Base-by-base conservation (phyloP, 2,888 invertebrate species). In the Euproctis similis region DNA sequence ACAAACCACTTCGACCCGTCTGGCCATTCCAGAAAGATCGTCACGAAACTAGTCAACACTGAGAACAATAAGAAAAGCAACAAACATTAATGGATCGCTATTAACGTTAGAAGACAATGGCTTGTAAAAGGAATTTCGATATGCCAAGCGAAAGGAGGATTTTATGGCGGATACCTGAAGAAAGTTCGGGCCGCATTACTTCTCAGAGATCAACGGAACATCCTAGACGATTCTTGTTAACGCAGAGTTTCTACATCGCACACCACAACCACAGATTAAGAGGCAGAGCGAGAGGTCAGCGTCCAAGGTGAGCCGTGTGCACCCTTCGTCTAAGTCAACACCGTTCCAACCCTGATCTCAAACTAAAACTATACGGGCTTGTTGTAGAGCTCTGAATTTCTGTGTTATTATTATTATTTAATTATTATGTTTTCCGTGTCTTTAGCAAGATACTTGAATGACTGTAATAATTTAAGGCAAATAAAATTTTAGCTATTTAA, bases 21-120 rank as follows among this genome's bases (percentile, higher is more conserved):
- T 62, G 97, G 97, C 50, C 96, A 97, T 88, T 94, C 94, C 28
- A 90, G 97, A 74, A 97, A 97, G 87, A 91, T 95, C 65, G 86
- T 92, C 17, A 93, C 92, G 33, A 96, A 96, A 77, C 70, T 95
- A 45, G 88, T 90, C 70, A 96, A 96, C 71, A 90, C 94, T 16
- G 92, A 95, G 72, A 89, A 88, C 52, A 94, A 95, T 70, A 92
- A 91, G 72, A 92, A 92, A 59, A 63, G 53, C 6, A 61, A 53
- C 41, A 81, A 81, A 45, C 59, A 80, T 31, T 81, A 76, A 59
- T 56, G 57, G 40, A 32, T 17, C 30, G 12, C 29, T 41, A 22
- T 14, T n/a, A 24, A 36, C 22, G 26, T 30, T 31, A 34, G 14
- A 60, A 43, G 71, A 81, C 73, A 32, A 72, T 71, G 81, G 82